Base-by-base conservation (phyloP, 2,113 vertebrate genomes). In the Cromileptes altivelis region DNA sequence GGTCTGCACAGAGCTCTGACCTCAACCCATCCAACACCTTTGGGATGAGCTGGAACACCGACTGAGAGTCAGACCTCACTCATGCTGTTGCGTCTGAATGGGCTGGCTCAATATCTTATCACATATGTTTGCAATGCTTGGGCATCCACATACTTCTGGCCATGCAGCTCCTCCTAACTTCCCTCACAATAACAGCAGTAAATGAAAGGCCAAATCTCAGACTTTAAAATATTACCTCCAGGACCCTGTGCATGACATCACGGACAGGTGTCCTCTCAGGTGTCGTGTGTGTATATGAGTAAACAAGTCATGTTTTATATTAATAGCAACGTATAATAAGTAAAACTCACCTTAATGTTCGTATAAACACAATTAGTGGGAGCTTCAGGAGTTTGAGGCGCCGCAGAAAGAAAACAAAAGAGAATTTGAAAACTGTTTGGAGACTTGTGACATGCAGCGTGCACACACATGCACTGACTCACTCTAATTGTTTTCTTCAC, bases 401-500 rank as follows among this genome's bases (percentile, higher is more conserved):
- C 18, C 37, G 0, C 42, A 42, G 78, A 68, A 10, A 81, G 57
- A 76, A 63, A 77, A 50, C 23, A 62, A 80, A 52, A 84, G 15
- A 73, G 21, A 49, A 45, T 72, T 61, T 30, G 15, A 18, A 53
- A 72, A 65, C 2, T 74, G 76, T 89, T 85, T 78, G 75, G 78
- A 49, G 75, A 76, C 58, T 64, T 47, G 17, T 57, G 71, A 61
- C 30, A 57, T 45, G 21, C 52, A 18, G 57, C 11, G 4, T 42
- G 63, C 47, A 49, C 58, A 33, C 27, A 33, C 27, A 30, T 27
- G 3, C 19, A 42, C 19, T 0, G 74, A 57, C 58, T 50, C 55
- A 11, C 50, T 68, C 42, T 88, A 89, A 90, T 90, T 91, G 90
- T 93, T 90, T 92, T 85, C 68, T 53, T 42, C 42, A 19, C 12